phyloP scores from a whole-genome alignment of 2,888 invertebrate genomes.

The Eilema depressum region DNA sequence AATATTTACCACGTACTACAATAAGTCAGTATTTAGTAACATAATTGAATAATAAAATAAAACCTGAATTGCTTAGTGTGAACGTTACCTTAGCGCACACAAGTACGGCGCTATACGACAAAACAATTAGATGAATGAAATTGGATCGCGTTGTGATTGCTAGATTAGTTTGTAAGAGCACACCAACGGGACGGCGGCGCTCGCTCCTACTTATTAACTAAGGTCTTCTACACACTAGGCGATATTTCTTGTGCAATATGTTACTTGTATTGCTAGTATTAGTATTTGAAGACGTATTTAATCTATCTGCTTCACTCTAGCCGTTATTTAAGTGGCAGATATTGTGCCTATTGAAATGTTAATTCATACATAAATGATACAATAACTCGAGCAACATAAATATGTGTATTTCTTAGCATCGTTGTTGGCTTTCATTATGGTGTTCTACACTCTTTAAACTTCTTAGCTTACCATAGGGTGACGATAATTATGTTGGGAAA shows the following conservation, averaged over 20 bases:
- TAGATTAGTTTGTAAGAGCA: conserved; percentile 28
- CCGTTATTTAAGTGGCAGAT: neutral
- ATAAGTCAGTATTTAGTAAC: neutral
- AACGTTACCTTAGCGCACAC: neutral
- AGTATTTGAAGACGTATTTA: neutral
- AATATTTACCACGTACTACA: neutral
- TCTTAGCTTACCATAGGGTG: neutral
- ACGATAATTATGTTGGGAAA: too few species aligned
- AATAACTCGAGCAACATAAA: too few species aligned
- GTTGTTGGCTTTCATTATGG: neutral
- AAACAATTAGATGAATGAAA: conserved; percentile 41
- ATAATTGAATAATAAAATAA: neutral
- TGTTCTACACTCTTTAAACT: neutral
- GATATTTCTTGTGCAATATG: neutral
- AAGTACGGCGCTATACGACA: conserved; percentile 1
- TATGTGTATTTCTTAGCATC: too few species aligned
- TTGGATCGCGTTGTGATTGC: conserved; percentile 31
- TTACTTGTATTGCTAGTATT: neutral
- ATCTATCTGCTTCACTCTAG: neutral
- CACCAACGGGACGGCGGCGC: neutral
- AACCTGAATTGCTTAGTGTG: neutral
- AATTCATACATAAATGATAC: neutral
- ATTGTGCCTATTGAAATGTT: neutral
- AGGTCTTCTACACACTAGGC: neutral
- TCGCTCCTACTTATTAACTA: neutral